Conservation (phyloP, 2,797 vertebrate genomes). For the Bradypus variegatus region DNA sequence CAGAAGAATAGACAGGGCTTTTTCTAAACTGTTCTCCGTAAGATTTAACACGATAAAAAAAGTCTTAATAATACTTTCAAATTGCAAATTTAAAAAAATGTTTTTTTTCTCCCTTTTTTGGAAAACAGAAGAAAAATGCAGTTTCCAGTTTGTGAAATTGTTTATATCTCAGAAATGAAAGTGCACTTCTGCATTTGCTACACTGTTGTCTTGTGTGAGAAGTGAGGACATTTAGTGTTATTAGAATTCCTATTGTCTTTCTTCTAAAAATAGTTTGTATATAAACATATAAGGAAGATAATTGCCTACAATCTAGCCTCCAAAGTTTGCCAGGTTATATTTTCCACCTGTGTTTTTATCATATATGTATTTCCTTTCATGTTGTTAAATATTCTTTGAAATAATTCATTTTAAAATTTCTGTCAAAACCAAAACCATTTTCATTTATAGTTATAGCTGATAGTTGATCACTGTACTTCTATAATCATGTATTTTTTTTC, state of each 20-base stretch:
- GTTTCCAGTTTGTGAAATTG: background rate
- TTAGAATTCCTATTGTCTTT: background rate
- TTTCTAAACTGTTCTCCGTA: conserved; percentile 27
- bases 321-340: background rate
- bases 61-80: conserved; percentile 6
- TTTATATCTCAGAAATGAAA: background rate
- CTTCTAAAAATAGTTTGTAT: background rate
- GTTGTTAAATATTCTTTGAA: background rate
- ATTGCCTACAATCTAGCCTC: background rate
- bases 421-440: background rate
- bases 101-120: background rate
- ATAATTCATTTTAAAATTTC: background rate
- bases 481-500: background rate
- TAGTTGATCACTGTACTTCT: background rate
- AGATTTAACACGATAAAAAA: background rate
- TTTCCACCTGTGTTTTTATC: background rate
- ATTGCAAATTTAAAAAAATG: background rate
- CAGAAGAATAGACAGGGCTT: background rate
- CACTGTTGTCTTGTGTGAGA: background rate
- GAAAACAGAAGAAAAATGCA: background rate
- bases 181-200: background rate
- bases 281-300: background rate
- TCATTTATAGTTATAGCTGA: background rate
- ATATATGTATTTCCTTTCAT: background rate
- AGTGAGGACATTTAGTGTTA: background rate